Percentiles rank a stretch among this genome's conserved stretches.
phyloP scores from a whole-genome alignment of 2,113 vertebrate genomes.

The Abramis brama region DNA sequence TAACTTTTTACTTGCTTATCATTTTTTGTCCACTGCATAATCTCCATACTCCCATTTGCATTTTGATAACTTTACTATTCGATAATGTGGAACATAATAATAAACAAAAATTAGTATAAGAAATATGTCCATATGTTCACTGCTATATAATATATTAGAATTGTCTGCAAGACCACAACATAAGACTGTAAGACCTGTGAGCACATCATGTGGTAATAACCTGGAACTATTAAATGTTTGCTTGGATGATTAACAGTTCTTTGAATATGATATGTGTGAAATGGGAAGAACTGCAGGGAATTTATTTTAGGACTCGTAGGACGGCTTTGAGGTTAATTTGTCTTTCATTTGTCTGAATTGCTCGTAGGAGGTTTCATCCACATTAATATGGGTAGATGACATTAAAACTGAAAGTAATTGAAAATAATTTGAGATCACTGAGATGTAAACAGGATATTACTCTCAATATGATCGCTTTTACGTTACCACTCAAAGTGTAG shows the following conservation, averaged over 20 bases:
- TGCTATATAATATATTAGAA: no score
- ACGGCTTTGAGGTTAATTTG: constrained; percentile 59
- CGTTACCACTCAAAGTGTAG: constrained; percentile 5
- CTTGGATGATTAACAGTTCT: constrained; percentile 67
- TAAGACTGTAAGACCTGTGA: not conserved
- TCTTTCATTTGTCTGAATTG: constrained; percentile 55
- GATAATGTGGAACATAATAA: no score
- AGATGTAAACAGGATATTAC: constrained; percentile 69
- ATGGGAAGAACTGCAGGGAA: constrained; percentile 62
- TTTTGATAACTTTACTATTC: no score
- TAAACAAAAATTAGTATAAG: no score
- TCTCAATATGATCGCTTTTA: constrained; percentile 61
- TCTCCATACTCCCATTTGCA: no score
- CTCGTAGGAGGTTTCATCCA: constrained; percentile 58
- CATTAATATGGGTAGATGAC: constrained; percentile 58
- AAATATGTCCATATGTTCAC: no score
- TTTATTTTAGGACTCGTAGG: constrained; percentile 59
- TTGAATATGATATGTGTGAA: constrained; percentile 58
- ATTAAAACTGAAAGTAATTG: constrained; percentile 61
- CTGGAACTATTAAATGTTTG: constrained; percentile 71
- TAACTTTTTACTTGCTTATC: not conserved
- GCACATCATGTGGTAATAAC: constrained; percentile 58
- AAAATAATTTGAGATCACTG: constrained; percentile 67
- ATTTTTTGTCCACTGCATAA: no score
- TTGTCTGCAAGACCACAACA: no score